Conservation (phyloP, 1,140 invertebrate species). For the Drosophila repleta region DNA sequence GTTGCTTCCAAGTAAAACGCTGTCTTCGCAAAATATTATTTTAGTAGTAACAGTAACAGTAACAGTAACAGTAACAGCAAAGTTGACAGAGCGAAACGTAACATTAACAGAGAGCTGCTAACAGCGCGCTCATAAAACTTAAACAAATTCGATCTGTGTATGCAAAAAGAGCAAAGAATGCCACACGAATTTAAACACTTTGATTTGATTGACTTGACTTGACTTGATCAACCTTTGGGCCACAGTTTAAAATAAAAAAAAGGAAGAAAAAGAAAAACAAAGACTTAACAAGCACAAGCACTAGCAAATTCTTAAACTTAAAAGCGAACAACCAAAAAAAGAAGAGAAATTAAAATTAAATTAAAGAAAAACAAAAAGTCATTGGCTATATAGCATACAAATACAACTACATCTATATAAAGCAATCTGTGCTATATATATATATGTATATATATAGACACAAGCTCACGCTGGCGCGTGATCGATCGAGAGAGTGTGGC, state of each 20-base stretch:
- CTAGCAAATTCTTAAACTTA: slow-evolving; percentile 58
- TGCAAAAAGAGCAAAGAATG: background rate
- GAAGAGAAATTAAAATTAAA: slow-evolving; percentile 33
- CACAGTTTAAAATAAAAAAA: slow-evolving; percentile 28
- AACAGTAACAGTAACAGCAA: slow-evolving; percentile 3
- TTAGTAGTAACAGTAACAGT: slow-evolving; percentile 29
- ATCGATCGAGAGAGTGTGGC: slow-evolving; percentile 65
- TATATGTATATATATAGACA: slow-evolving; percentile 43
- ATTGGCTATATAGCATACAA: slow-evolving; percentile 63
- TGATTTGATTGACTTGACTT: slow-evolving; percentile 12
- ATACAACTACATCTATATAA: slow-evolving; percentile 20
- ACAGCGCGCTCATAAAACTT: background rate
- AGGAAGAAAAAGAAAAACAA: slow-evolving; percentile 34
- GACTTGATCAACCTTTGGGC: slow-evolving; percentile 24
- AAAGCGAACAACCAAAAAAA: slow-evolving; percentile 55
- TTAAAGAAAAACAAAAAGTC: slow-evolving; percentile 46
- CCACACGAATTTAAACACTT: slow-evolving; percentile 18
- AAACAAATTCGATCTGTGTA: background rate
- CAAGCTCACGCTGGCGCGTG: slow-evolving; percentile 65
- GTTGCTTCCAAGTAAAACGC: slow-evolving; percentile 71
- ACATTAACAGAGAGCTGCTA: slow-evolving; percentile 12
- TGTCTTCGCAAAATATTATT: slow-evolving; percentile 47
- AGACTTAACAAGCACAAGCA: slow-evolving; percentile 50
- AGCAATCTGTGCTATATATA: slow-evolving; percentile 31
- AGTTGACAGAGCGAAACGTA: background rate